phyloP scores from a whole-genome alignment of 2,113 vertebrate species.

The Scatophagus argus region DNA sequence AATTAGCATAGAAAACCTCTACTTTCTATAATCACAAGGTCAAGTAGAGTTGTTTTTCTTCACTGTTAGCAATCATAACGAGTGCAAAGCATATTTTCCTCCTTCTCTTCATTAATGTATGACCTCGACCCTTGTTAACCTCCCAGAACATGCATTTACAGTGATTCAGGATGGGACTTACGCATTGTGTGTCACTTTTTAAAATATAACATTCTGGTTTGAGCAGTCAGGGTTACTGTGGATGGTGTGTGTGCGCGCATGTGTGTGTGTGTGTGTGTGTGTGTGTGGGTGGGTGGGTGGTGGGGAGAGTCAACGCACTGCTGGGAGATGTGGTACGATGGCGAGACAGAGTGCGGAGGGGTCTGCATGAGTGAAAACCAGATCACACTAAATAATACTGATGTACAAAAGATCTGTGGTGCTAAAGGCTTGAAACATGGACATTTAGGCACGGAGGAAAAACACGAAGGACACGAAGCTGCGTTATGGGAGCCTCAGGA shows the following conservation, averaged over 20 bases:
- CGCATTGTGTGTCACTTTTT: conserved; percentile 9
- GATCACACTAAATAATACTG: not conserved
- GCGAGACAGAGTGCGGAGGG: conserved; percentile 12
- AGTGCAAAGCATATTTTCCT: not conserved
- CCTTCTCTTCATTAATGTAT: conserved; percentile 4
- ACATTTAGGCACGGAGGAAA: not conserved
- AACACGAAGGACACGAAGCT: no score
- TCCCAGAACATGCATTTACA: conserved; percentile 18
- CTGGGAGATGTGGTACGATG: conserved; percentile 21
- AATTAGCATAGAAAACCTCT: conserved; percentile 37
- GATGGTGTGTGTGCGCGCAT: conserved; percentile 1
- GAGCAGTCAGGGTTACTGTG: not conserved
- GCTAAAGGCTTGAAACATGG: not conserved
- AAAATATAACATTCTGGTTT: not conserved
- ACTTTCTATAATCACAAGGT: conserved; percentile 40
- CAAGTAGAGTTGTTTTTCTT: conserved; percentile 29
- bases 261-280: conserved; percentile 12
- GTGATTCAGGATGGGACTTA: not conserved
- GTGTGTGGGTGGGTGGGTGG: not conserved
- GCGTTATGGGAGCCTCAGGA: not conserved
- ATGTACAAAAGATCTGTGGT: not conserved
- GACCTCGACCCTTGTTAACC: conserved; percentile 23
- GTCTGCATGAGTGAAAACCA: conserved; percentile 22
- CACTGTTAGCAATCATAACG: not conserved
- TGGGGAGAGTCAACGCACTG: conserved; percentile 5